phyloP scores from a whole-genome alignment of 2,113 vertebrate genomes.

The Aphyosemion australe region DNA sequence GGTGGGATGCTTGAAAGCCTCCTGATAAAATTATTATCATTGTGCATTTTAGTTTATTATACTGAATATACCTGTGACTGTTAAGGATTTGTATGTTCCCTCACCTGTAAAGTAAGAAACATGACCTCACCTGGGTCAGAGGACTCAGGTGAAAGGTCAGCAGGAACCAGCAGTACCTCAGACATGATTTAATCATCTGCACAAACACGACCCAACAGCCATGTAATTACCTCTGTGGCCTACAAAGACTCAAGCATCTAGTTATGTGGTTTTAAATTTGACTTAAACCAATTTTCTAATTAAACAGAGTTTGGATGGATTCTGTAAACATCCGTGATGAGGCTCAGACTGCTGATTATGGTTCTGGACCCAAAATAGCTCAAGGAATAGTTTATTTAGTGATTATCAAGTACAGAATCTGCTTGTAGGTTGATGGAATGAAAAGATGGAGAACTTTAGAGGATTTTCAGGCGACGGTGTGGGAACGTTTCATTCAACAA shows the following conservation, averaged over 20 bases:
- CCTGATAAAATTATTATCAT: too few relatives aligned
- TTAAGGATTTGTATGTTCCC: too few relatives aligned
- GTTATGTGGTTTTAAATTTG: constrained; percentile 22
- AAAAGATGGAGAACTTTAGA: too few relatives aligned
- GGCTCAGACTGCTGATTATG: constrained; percentile 26
- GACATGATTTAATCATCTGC: neutral
- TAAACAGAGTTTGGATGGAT: constrained; percentile 17
- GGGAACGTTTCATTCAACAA: too few relatives aligned
- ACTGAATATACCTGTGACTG: too few relatives aligned
- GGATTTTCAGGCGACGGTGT: too few relatives aligned
- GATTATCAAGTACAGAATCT: too few relatives aligned
- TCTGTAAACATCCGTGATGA: constrained; percentile 13
- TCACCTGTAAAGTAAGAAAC: too few relatives aligned
- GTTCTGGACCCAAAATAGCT: neutral
- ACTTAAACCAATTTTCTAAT: constrained; percentile 11
- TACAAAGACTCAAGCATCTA: constrained; percentile 1
- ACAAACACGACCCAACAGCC: constrained; percentile 5
- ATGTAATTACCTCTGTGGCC: neutral
- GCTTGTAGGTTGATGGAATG: too few relatives aligned
- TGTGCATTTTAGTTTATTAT: too few relatives aligned
- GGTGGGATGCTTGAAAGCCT: too few relatives aligned
- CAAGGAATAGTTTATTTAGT: constrained; percentile 6
- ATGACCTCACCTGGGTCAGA: too few relatives aligned
- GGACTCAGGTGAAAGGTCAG: neutral
- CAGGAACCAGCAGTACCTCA: neutral